Conservation (phyloP, 2,797 vertebrate genomes). For the Salarias fasciatus region DNA sequence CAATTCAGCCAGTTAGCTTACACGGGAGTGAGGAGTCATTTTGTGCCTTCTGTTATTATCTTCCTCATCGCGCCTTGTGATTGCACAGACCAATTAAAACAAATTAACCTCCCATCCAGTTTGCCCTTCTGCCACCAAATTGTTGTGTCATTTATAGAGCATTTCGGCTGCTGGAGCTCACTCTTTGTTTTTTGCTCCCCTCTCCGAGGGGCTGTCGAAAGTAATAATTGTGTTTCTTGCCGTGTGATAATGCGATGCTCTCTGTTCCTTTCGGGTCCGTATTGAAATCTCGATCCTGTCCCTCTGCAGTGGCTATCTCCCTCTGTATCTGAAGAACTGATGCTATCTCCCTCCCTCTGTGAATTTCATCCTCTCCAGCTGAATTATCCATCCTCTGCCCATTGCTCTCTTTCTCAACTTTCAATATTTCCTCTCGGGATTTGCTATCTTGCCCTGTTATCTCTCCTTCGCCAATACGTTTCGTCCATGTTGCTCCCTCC, state of each 20-base stretch:
- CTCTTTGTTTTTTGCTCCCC: conserved; percentile 49
- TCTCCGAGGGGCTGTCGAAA: conserved; percentile 59
- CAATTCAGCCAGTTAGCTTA: conserved; percentile 68
- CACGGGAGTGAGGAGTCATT: conserved; percentile 62
- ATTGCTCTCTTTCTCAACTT: conserved; percentile 52
- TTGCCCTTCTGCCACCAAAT: conserved; percentile 52
- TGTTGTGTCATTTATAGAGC: conserved; percentile 68
- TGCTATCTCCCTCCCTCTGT: conserved; percentile 64
- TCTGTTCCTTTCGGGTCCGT: conserved; percentile 64
- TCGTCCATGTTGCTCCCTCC: conserved; percentile 41
- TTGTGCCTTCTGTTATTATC: conserved; percentile 67
- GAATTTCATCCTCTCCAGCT: conserved; percentile 58
- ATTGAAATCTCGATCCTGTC: conserved; percentile 72
- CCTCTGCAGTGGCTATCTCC: conserved; percentile 62
- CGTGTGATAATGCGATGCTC: conserved; percentile 65
- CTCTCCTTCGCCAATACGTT: conserved; percentile 52
- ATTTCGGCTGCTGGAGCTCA: conserved; percentile 44
- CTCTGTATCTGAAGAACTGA: conserved; percentile 64
- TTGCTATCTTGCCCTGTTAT: conserved; percentile 31
- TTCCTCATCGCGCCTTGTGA: conserved; percentile 62
- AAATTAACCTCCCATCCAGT: conserved; percentile 63
- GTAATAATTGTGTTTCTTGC: conserved; percentile 75
- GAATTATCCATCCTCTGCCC: conserved; percentile 63
- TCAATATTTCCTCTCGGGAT: conserved; percentile 56
- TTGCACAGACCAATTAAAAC: conserved; percentile 74